A percentile compares a stretch with the other conserved stretches of the same genome.
Evolutionary conservation across 2,888 invertebrate species (phyloP).

Genomic region (Drosophila prolongata): DNA sequence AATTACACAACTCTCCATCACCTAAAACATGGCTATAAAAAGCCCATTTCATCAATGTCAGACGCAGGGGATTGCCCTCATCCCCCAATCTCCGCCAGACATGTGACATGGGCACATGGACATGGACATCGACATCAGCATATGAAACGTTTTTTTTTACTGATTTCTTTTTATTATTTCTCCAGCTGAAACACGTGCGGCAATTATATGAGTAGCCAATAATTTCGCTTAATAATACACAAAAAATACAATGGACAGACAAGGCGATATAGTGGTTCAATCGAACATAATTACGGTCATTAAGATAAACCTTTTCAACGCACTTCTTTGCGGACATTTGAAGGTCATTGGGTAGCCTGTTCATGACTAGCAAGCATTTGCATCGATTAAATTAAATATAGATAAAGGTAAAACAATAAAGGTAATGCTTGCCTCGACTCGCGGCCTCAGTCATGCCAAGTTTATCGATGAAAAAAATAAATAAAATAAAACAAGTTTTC

Average conservation of each 20-base stretch:
- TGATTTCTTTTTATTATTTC: slow-evolving; percentile 20
- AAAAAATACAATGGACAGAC: slow-evolving; percentile 9
- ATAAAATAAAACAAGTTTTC: slow-evolving; percentile 61
- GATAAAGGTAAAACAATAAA: slow-evolving; percentile 31
- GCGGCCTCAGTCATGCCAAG: slow-evolving; percentile 62
- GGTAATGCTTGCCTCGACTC: slow-evolving; percentile 32
- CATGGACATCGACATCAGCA: slow-evolving; percentile 35
- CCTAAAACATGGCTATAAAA: slow-evolving; percentile 58
- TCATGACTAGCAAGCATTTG: slow-evolving; percentile 41
- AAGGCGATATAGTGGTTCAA: slow-evolving; percentile 42
- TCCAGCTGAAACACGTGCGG: slow-evolving; percentile 63
- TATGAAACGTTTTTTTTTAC: slow-evolving; percentile 24
- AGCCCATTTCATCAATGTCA: slow-evolving; percentile 73
- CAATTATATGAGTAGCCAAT: slow-evolving; percentile 56
- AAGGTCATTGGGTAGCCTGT: slow-evolving; percentile 31
- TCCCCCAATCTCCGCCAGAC: slow-evolving; percentile 22
- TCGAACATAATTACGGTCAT: slow-evolving; percentile 53
- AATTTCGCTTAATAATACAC: slow-evolving; percentile 65
- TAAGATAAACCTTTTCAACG: slow-evolving; percentile 33
- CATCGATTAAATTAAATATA: slow-evolving; percentile 49
- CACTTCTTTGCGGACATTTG: slow-evolving; percentile 30
- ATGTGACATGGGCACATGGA: slow-evolving; percentile 44
- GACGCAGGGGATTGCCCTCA: slow-evolving; percentile 12
- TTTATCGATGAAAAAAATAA: slow-evolving; percentile 35
- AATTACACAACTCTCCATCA: slow-evolving; percentile 57